These are phyloP conservation scores for Dasyornis broadbenti DNA, from an alignment of 2,113 vertebrate genomes.

Conservation along the genomic window DNA sequence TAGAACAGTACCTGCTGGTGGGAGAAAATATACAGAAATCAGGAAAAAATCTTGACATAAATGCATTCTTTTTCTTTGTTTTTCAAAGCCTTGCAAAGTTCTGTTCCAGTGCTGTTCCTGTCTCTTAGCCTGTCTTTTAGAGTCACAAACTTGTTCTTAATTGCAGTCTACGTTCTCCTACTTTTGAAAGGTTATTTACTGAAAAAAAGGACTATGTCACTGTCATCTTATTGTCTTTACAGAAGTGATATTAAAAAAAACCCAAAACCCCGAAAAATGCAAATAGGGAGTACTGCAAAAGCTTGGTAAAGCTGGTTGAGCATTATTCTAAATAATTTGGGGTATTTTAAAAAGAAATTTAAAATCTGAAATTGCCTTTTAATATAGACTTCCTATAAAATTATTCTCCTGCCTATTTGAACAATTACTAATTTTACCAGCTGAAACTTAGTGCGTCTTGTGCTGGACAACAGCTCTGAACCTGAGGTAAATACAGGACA, in stretches of 20 bases:
- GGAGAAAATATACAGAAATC: not conserved
- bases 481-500: not conserved
- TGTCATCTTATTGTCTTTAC: not conserved
- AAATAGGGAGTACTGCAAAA: not conserved
- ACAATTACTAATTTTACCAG: not conserved
- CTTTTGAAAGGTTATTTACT: not conserved
- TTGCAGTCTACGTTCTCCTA: not conserved
- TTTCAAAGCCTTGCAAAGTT: not conserved
- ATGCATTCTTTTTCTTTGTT: not conserved
- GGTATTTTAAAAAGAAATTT: not conserved
- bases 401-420: not conserved
- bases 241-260: not conserved
- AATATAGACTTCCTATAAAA: not conserved
- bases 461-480: not conserved
- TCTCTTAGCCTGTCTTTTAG: not conserved
- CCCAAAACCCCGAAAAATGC: fast-evolving
- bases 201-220: not conserved
- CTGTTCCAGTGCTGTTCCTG: not conserved
- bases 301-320: not conserved
- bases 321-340: not conserved
- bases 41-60: not conserved
- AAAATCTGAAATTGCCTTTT: not conserved
- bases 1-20: not conserved
- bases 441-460: not conserved
- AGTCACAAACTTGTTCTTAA: not conserved